Conservation (phyloP, 2,888 invertebrate genomes). For the Ochropleura plecta region DNA sequence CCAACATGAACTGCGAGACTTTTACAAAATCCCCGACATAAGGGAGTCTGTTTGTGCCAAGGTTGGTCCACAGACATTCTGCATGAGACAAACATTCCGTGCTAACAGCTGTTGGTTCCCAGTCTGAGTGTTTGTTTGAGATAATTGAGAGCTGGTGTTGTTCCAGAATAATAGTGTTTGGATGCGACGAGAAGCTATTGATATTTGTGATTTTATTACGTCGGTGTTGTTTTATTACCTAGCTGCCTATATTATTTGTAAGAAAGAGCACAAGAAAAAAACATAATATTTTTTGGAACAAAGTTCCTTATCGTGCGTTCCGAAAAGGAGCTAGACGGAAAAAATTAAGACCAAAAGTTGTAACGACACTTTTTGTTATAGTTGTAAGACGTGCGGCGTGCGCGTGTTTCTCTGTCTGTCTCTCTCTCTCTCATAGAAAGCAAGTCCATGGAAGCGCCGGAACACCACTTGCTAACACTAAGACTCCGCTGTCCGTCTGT, state of each 20-base stretch:
- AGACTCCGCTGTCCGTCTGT: too few species aligned
- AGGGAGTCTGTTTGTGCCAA: not conserved
- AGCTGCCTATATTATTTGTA: not conserved
- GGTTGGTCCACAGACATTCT: conserved; percentile 10
- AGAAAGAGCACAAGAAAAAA: not conserved
- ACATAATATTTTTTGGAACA: not conserved
- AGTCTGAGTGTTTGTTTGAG: conserved; percentile 28
- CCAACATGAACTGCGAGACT: not conserved
- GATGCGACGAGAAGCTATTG: not conserved
- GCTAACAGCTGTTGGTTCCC: conserved; percentile 39
- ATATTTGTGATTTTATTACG: conserved; percentile 1
- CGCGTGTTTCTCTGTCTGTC: too few species aligned
- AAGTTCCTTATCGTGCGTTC: too few species aligned
- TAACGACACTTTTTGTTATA: too few species aligned
- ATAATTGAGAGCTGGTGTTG: conserved; percentile 27
- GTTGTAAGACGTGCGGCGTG: too few species aligned
- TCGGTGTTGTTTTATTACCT: not conserved
- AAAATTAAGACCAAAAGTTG: too few species aligned
- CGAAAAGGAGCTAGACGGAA: too few species aligned
- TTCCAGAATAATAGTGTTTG: not conserved
- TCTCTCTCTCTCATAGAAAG: too few species aligned
- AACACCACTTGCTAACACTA: too few species aligned
- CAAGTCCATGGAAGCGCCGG: too few species aligned
- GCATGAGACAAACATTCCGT: conserved; percentile 19
- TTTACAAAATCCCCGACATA: not conserved